Percentiles rank a stretch among this genome's conserved stretches.
phyloP scores from a whole-genome alignment of 1,140 invertebrate species.

The Drosophila nebulosa region DNA sequence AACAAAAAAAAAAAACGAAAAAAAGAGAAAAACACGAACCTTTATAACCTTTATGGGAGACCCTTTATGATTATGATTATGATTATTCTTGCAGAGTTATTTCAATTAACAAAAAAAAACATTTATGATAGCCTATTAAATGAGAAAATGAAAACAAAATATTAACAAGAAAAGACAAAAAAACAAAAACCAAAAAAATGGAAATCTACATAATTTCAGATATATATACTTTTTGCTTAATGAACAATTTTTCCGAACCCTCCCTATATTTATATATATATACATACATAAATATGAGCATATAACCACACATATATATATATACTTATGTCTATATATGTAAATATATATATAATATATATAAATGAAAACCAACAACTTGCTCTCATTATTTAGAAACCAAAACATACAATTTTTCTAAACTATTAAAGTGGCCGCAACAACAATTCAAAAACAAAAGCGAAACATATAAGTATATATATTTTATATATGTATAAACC shows the following conservation, averaged over 20 bases:
- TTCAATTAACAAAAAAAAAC: conserved; percentile 43
- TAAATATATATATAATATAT: conserved; percentile 35
- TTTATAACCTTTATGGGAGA: conserved; percentile 47
- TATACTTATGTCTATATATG: conserved; percentile 16
- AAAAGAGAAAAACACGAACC: background rate
- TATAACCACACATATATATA: conserved; percentile 47
- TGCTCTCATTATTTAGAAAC: conserved; percentile 75
- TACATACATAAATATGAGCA: conserved; percentile 4
- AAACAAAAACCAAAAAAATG: no score
- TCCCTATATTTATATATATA: conserved; percentile 32
- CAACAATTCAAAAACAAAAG: conserved; percentile 23
- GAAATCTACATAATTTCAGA: conserved; percentile 62
- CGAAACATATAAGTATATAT: conserved; percentile 17
- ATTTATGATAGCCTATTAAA: conserved; percentile 65
- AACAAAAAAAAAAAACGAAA: background rate
- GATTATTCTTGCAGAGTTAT: conserved; percentile 44
- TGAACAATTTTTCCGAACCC: conserved; percentile 24
- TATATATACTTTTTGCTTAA: conserved; percentile 63
- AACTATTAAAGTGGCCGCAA: conserved; percentile 57
- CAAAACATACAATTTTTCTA: conserved; percentile 66
- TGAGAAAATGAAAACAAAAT: conserved; percentile 27
- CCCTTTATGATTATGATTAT: conserved; percentile 51
- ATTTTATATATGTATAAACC: conserved; percentile 39
- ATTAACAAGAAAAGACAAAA: conserved; percentile 1
- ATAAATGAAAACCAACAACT: conserved; percentile 56